These are phyloP conservation scores for Ranitomeya variabilis DNA, from an alignment of 2,113 vertebrate genomes.

Conservation along the genomic window DNA sequence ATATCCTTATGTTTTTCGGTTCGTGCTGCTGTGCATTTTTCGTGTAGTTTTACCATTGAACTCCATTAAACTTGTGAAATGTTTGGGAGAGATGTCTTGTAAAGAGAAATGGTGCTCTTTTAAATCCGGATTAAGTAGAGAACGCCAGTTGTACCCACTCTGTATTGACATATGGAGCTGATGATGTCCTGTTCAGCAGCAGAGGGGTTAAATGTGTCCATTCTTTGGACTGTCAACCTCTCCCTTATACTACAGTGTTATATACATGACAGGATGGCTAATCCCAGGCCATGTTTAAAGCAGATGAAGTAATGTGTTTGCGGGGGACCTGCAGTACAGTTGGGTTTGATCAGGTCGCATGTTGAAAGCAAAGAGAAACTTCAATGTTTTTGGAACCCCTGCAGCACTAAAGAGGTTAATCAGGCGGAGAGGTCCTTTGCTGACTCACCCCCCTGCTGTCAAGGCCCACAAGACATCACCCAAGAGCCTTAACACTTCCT, in stretches of 20 bases:
- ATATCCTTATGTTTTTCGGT: background rate
- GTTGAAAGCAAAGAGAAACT: slow-evolving; percentile 2
- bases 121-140: background rate
- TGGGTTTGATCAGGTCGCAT: slow-evolving; percentile 26
- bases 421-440: slow-evolving; percentile 26
- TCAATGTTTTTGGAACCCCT: slow-evolving; percentile 33
- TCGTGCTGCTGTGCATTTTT: background rate
- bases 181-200: background rate
- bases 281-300: slow-evolving; percentile 6
- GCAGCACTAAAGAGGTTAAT: slow-evolving; percentile 35
- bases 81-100: background rate
- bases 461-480: slow-evolving; percentile 41
- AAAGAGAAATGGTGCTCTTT: background rate
- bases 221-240: slow-evolving; percentile 7
- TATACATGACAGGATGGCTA: slow-evolving; percentile 23
- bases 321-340: slow-evolving; percentile 3
- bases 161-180: background rate
- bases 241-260: background rate
- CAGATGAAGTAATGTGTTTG: slow-evolving; percentile 27
- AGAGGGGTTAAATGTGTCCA: slow-evolving; percentile 28
- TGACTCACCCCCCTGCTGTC: slow-evolving; percentile 12
- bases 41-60: background rate
- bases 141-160: background rate
- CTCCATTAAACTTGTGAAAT: background rate
- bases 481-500: slow-evolving; percentile 41